These are phyloP conservation scores for Aphelinus atriplicis DNA, from an alignment of 1,140 invertebrate species.

Conservation along the genomic window DNA sequence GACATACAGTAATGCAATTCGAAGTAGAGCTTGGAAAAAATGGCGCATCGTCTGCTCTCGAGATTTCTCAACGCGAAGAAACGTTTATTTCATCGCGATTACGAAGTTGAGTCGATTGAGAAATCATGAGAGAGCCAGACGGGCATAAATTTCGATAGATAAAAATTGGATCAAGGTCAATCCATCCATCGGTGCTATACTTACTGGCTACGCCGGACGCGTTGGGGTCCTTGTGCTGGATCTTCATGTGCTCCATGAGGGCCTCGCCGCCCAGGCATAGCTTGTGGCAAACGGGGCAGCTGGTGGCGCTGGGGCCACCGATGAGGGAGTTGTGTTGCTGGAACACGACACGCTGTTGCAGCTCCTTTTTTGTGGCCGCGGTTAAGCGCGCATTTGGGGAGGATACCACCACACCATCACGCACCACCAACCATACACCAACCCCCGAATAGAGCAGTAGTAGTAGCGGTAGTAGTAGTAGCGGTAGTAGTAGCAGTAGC, in stretches of 20 bases:
- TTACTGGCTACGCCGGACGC: slow-evolving; percentile 89
- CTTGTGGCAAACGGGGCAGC: slow-evolving; percentile 92
- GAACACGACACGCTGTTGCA: slow-evolving; percentile 87
- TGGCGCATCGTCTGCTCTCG: too few relatives aligned
- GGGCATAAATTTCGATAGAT: too few relatives aligned
- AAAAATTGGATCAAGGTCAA: too few relatives aligned
- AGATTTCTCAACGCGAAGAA: too few relatives aligned
- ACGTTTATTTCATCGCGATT: too few relatives aligned
- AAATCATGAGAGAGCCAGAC: too few relatives aligned
- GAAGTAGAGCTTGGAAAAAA: too few relatives aligned
- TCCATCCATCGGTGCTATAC: slow-evolving; percentile 56
- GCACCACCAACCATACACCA: too few relatives aligned
- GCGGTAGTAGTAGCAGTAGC: slow-evolving; percentile 12
- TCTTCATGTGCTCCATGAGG: slow-evolving; percentile 95
- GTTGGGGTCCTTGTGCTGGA: slow-evolving; percentile 92
- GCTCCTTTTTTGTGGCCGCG: slow-evolving; percentile 72
- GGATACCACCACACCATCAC: slow-evolving; percentile 64
- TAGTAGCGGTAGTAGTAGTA: slow-evolving; percentile 15
- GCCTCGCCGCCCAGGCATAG: slow-evolving; percentile 90
- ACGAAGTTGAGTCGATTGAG: too few relatives aligned
- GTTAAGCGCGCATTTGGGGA: slow-evolving; percentile 61
- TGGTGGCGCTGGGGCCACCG: slow-evolving; percentile 88
- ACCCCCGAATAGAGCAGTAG: background rate
- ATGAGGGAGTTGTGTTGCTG: slow-evolving; percentile 93
- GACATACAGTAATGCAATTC: too few relatives aligned